These are phyloP conservation scores for Drosophila nr. perissopoda DNA, from an alignment of 2,888 invertebrate genomes.

Conservation along the genomic window DNA sequence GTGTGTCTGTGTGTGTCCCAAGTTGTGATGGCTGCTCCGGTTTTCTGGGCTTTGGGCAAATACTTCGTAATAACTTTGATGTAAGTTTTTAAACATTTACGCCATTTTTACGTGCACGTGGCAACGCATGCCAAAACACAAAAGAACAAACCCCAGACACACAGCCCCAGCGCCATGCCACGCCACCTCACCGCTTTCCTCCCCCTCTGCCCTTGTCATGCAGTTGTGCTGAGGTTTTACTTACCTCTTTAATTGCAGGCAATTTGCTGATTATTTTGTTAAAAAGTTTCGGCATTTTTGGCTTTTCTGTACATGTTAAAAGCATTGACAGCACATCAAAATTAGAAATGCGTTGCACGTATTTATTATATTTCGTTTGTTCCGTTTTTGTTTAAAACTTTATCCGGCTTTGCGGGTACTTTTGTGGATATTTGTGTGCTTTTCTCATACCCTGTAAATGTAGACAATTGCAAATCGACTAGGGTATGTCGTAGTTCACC, in stretches of 20 bases:
- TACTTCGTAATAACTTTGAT: constrained; percentile 77
- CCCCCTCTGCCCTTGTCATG: not conserved
- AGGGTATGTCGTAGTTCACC: not conserved
- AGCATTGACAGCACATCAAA: constrained; percentile 48
- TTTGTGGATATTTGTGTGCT: constrained; percentile 27
- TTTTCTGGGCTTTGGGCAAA: constrained; percentile 40
- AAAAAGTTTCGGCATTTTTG: constrained; percentile 55
- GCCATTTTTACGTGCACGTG: constrained; percentile 74
- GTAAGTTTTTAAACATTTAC: constrained; percentile 79
- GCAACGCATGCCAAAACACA: constrained; percentile 70
- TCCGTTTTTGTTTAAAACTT: constrained; percentile 65
- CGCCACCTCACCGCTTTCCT: not conserved
- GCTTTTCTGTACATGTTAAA: constrained; percentile 40
- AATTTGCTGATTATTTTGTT: constrained; percentile 69
- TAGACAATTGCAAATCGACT: too few relatives aligned
- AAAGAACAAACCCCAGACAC: constrained; percentile 20
- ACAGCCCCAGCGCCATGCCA: constrained; percentile 6
- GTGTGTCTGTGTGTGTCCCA: constrained; percentile 1
- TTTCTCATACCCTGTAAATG: constrained; percentile 22
- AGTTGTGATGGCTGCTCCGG: constrained; percentile 22
- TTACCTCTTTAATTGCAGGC: constrained; percentile 72
- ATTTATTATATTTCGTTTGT: constrained; percentile 75
- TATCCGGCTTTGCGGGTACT: constrained; percentile 16
- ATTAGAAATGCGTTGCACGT: constrained; percentile 72
- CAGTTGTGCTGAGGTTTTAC: constrained; percentile 19